Evolutionary conservation across 2,113 vertebrate genomes (phyloP).

Genomic region (Eulemur macaco): DNA sequence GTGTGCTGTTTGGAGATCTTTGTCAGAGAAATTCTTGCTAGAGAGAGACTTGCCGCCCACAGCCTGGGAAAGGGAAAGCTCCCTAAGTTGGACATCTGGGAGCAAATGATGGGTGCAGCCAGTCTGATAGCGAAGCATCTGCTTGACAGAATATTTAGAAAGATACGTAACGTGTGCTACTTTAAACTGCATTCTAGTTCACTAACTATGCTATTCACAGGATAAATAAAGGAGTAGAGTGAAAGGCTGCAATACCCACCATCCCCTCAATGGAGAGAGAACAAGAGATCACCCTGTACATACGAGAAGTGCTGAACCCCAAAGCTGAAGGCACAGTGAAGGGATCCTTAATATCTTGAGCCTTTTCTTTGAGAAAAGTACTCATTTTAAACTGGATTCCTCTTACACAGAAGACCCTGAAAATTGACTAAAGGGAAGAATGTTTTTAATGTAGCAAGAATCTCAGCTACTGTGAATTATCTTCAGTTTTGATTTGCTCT

Average conservation of each 20-base stretch:
- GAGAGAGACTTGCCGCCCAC: constrained; percentile 20
- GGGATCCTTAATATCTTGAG: constrained; percentile 24
- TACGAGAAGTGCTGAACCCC: constrained; percentile 24
- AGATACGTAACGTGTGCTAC: background rate
- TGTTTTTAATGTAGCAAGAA: background rate
- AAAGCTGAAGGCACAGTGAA: constrained; percentile 64
- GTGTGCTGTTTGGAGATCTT: constrained; percentile 26
- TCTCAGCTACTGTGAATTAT: background rate
- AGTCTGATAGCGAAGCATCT: background rate
- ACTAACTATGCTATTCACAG: background rate
- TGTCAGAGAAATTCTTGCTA: constrained; percentile 51
- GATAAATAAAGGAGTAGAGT: background rate
- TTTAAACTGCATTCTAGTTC: constrained; percentile 26
- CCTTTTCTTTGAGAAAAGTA: constrained; percentile 32
- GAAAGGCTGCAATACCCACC: background rate
- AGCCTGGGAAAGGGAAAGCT: constrained; percentile 36
- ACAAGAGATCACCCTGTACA: background rate
- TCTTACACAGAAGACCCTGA: constrained; percentile 41
- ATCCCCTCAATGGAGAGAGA: background rate
- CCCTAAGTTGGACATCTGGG: background rate
- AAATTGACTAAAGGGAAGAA: background rate
- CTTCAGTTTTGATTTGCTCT: constrained; percentile 25
- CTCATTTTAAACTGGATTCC: constrained; percentile 32
- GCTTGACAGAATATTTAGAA: constrained; percentile 45
- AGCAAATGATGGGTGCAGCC: background rate